Evolutionary conservation across 2,888 invertebrate genomes (phyloP), one percentile per base, ranked within the genome.

Genomic region (Caenorhabditis macrosperma): DNA sequence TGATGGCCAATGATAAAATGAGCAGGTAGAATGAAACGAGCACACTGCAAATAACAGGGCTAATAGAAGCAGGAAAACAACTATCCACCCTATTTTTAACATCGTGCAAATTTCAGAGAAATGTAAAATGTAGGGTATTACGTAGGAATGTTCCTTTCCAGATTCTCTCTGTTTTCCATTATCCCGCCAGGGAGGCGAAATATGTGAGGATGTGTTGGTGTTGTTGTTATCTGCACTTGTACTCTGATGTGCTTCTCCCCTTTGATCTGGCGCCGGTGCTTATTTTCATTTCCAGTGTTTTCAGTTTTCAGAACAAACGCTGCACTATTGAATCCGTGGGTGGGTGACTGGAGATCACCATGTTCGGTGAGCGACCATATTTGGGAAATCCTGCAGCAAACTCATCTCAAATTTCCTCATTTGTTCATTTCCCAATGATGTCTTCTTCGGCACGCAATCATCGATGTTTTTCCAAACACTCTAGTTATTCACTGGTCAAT

Each of bases 341-440:
- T 28, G 54, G 54, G 9, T 30, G n/a, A 6, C 17, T 55, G 20
- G 10, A 60, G 48, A 60, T 35, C 28, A 60, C 44, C 44, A 44
- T 71, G 71, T 55, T 71, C 71, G 35, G 54, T 55, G 71, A 71
- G 46, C 71, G 61, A 24, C 28, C 22, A 46, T 26, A 44, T 41
- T 41, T 60, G 59, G 59, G n/a, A 60, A 44, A 26, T 33, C 33
- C 17, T 44, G 17, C 44, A 44, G 44, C n/a, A 44, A 44, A n/a
- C 15, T 26, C 52, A 12, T 54, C 52, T 54, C 52, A 12, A n/a
- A 54, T 54, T 54, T 54, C 52, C 41, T n/a, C 44, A 26, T 38
- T 26, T 22, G 22, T 24, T 24, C 12, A 5, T 4, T 50, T 26
- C 12, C 26, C 3, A 41, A 41, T 50, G 26, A 24, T 50, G 24